Conservation (phyloP, 2,113 vertebrate species). For the Neoarius graeffei region DNA sequence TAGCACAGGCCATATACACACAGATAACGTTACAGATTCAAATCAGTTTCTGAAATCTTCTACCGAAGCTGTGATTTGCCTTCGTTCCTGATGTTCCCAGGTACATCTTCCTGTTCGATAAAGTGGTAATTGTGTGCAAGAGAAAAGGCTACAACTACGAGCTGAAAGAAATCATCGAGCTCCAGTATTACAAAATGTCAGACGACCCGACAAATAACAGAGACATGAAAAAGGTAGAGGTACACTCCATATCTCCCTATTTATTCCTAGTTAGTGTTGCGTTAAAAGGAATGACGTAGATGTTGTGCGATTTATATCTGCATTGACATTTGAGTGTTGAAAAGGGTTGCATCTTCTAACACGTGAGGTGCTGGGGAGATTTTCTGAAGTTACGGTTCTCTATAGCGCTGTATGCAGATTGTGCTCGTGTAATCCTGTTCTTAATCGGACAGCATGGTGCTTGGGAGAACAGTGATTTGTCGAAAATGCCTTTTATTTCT, state of each 20-base stretch:
- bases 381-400: neutral
- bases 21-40: too few species aligned
- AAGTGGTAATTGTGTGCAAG: slow-evolving; percentile 98
- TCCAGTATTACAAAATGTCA: slow-evolving; percentile 92
- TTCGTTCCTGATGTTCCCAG: slow-evolving; percentile 65
- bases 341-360: neutral
- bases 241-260: too few species aligned
- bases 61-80: neutral
- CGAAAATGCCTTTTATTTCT: slow-evolving; percentile 44
- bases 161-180: slow-evolving; percentile 94
- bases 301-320: neutral
- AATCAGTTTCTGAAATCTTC: neutral
- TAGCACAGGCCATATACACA: neutral
- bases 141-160: slow-evolving; percentile 93
- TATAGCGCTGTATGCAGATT: slow-evolving; percentile 22
- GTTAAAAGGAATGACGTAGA: neutral
- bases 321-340: neutral
- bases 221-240: slow-evolving; percentile 91
- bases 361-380: neutral
- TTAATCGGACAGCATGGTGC: slow-evolving; percentile 58
- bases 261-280: neutral
- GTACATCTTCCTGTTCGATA: slow-evolving; percentile 98
- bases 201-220: slow-evolving; percentile 95
- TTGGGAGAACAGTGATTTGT: slow-evolving; percentile 56
- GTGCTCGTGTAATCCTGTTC: slow-evolving; percentile 47